Evolutionary conservation across 2,113 vertebrate species (phyloP), one percentile per base, ranked within the genome.

Genomic region (Poeciliopsis occidentalis): DNA sequence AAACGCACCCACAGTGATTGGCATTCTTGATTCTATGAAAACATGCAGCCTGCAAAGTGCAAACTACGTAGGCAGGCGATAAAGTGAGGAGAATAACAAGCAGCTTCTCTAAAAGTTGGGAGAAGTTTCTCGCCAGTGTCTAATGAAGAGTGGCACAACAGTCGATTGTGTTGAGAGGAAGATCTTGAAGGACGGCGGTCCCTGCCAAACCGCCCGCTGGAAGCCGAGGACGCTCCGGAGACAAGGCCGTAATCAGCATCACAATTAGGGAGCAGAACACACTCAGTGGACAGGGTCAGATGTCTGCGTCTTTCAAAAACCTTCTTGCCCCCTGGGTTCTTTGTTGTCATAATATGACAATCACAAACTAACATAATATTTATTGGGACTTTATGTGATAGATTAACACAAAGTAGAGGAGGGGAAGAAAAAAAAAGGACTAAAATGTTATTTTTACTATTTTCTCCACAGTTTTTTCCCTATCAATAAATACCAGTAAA

Each of bases 11-110:
- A 24, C 67, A 27, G 70, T 60, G 76, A 27, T 41, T 69, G 75
- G 64, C 57, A n/a, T 62, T 73, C 85, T 85, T 75, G 84, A 83
- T 82, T 66, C 71, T n/a, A 27, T 79, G 77, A 74, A 85, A 86
- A 64, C 31, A 72, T 31, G 19, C 11, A 39, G 26, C 75, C 69
- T 39, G 27, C 65, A 67, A 79, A 60, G 54, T 19, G 66, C 24
- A 17, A 71, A 68, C 15, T 54, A 22, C 17, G 65, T 41, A 51
- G 3, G 67, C 24, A 12, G 32, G 47, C 41, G 44, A 39, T 81
- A 37, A 75, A 70, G 4, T 6, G 37, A 30, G 12, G 1, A 6
- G 30, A 54, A 3, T 34, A 61, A 30, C 0, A 61, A 22, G 19
- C 67, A 54, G n/a, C 54, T 47, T 19, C 6, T 47, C 3, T 10